Percentiles rank a stretch among this genome's conserved stretches.
Conservation (phyloP, 2,888 invertebrate genomes). For the Cordylochernes scorpioides region DNA sequence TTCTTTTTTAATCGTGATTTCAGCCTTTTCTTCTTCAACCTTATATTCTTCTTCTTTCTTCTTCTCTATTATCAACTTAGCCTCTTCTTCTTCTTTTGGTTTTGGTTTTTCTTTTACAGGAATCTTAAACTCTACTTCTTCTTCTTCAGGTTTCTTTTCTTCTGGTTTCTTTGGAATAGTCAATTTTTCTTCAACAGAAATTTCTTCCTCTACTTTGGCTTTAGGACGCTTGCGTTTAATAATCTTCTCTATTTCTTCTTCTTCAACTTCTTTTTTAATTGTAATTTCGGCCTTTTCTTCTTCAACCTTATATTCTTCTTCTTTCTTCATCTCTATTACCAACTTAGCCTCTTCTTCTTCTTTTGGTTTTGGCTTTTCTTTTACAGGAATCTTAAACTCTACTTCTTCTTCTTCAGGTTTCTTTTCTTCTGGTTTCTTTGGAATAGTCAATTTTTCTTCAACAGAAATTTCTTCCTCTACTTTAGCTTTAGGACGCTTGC, state of each 20-base stretch:
- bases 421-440: slow-evolving; percentile 29
- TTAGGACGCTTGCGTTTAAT: slow-evolving; percentile 8
- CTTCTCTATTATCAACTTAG: slow-evolving; percentile 7
- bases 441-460: slow-evolving; percentile 8
- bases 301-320: slow-evolving; percentile 5
- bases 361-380: slow-evolving; percentile 1
- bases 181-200: slow-evolving; percentile 6
- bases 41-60: slow-evolving; percentile 1
- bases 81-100: slow-evolving; percentile 15
- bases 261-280: slow-evolving; percentile 1
- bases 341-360: neutral
- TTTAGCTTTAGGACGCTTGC: slow-evolving; percentile 15
- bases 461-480: slow-evolving; percentile 26
- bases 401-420: slow-evolving; percentile 27
- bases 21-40: slow-evolving; percentile 2
- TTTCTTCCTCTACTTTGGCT: too few species aligned
- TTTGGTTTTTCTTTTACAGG: slow-evolving; percentile 18
- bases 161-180: slow-evolving; percentile 25
- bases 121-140: slow-evolving; percentile 4
- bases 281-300: slow-evolving; percentile 4
- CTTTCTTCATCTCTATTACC: neutral
- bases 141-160: slow-evolving; percentile 5
- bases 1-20: slow-evolving; percentile 4
- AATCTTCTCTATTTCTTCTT: slow-evolving; percentile 21
- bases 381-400: slow-evolving; percentile 6